Base-by-base conservation (phyloP, 2,797 vertebrate genomes). In the Apogon hyalosoma region DNA sequence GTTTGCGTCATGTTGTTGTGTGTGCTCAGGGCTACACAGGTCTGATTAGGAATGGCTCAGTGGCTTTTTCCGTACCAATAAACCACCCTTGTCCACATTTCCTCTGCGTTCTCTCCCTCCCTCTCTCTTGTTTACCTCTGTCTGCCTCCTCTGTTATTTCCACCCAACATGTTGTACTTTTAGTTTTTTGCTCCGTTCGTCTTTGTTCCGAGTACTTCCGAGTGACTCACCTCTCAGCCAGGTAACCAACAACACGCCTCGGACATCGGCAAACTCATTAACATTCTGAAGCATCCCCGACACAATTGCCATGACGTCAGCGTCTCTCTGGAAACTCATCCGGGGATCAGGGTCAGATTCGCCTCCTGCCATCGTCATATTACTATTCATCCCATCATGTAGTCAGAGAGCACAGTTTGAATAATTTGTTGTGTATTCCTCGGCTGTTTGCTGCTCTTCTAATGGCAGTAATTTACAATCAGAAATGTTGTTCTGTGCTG, bases 221-320 rank as follows among this genome's bases (percentile, higher is more conserved):
- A 63, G 73, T 70, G 82, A 79, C 71, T 84, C 80, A 81, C 75
- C 76, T 80, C 77, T 80, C 57, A 56, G 40, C 47, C 84, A 82
- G 87, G 79, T 87, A 69, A 87, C 72, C 46, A 77, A 64, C 75
- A 79, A 64, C 80, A 51, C 48, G 66, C 66, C 78, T 52, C 28
- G 58, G 64, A 69, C 87, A 60, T 66, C 52, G 39, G 65, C 11
- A 14, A 45, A 40, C 62, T 80, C 73, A 86, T 91, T 83, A 89
- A 67, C 79, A 90, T 90, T 85, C 90, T 66, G 64, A 52, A 28
- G 78, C 88, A 47, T 70, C 62, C 6, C 69, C 57, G 36, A 52
- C 76, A 50, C 40, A 13, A 83, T 77, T 85, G 69, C 85, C 66
- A 57, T 91, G 90, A 88, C 84, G 82, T 92, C 87, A 87, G 55